These are phyloP conservation scores for Nesoenas mayeri DNA, from an alignment of 2,113 vertebrate species.

Conservation along the genomic window DNA sequence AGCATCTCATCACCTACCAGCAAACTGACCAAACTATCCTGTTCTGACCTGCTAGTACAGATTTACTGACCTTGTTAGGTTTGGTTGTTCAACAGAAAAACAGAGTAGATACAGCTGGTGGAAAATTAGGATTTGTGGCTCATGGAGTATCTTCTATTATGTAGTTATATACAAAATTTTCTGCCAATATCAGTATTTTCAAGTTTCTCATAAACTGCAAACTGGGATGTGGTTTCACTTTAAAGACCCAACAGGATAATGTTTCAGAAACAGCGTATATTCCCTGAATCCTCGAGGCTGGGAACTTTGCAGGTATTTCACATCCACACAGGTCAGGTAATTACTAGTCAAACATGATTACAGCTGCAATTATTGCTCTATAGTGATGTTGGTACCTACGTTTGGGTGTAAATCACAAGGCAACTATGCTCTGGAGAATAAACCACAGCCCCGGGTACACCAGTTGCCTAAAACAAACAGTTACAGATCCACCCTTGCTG, in stretches of 20 bases:
- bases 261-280: not conserved
- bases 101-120: not conserved
- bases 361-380: not conserved
- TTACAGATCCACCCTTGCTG: not conserved
- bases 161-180: not conserved
- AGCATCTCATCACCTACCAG: not conserved
- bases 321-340: not conserved
- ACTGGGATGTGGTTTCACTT: not conserved
- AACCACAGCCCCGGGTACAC: not conserved
- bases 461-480: not conserved
- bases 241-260: not conserved
- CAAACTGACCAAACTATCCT: not conserved
- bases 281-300: not conserved
- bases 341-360: not conserved
- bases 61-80: not conserved
- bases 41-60: not conserved
- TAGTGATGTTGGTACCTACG: not conserved
- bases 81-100: not conserved
- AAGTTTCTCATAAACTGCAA: not conserved
- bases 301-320: not conserved
- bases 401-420: not conserved
- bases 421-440: not conserved
- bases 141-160: not conserved
- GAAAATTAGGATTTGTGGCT: not conserved
- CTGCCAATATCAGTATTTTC: not conserved